Evolutionary conservation across 2,113 vertebrate genomes (phyloP).

Genomic region (Danionella cerebrum): DNA sequence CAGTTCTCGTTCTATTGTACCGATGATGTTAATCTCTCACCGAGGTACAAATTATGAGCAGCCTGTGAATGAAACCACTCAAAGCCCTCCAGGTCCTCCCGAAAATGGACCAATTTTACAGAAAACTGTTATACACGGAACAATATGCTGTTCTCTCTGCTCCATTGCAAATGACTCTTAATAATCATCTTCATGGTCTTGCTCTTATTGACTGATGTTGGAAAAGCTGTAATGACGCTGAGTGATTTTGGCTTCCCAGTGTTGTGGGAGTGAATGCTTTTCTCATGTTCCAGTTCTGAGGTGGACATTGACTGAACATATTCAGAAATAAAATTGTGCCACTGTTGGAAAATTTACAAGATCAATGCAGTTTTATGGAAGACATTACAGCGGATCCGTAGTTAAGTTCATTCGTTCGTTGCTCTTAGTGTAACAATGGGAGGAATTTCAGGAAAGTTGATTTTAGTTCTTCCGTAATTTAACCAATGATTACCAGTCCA

Average conservation of each 20-base stretch:
- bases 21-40: not conserved
- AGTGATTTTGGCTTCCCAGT: slow-evolving; percentile 3
- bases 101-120: slow-evolving; percentile 3
- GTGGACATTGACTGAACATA: not conserved
- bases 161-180: slow-evolving; percentile 19
- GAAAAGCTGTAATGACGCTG: slow-evolving; percentile 22
- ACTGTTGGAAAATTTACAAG: not conserved
- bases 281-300: not conserved
- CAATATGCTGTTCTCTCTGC: slow-evolving; percentile 7
- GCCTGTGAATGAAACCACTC: slow-evolving; percentile 4
- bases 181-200: slow-evolving; percentile 15
- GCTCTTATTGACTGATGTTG: slow-evolving; percentile 26
- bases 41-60: not conserved
- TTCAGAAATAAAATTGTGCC: not conserved
- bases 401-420: too few relatives aligned
- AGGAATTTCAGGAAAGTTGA: too few relatives aligned
- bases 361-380: not conserved
- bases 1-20: not conserved
- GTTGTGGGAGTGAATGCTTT: slow-evolving; percentile 10
- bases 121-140: not conserved
- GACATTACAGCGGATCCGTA: not conserved
- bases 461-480: too few relatives aligned
- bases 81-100: not conserved
- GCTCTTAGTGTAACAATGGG: too few relatives aligned
- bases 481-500: too few relatives aligned